Evolutionary conservation across 2,797 vertebrate species (phyloP), one percentile per base, ranked within the genome.

Genomic region (Poeciliopsis gracilis): DNA sequence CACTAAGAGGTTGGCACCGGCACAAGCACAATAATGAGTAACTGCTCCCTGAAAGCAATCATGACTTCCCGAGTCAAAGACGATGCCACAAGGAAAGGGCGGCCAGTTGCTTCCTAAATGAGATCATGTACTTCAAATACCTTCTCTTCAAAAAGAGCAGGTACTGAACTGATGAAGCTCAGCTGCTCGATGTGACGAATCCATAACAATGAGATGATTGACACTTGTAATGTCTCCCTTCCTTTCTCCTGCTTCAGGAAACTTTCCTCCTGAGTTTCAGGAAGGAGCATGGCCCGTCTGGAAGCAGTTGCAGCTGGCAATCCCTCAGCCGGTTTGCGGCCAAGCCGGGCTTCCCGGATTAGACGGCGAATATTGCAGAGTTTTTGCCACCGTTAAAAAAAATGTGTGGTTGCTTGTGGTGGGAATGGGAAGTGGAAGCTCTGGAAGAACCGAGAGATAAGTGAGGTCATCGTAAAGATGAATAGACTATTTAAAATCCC

Each of bases 41-140:
- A 91, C 91, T 83, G 80, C 87, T 92, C 88, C 90, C 91, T 91
- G 87, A 89, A 90, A 93, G 90, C 88, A 93, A 93, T 94, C 90
- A 91, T 45, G 79, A 78, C 78, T 79, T 80, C 83, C 83, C 76
- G 78, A 88, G 92, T 92, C 91, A 87, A 43, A 87, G 89, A 88
- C 87, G 91, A 94, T 89, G 92, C 86, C 88, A 87, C 84, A 72
- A 88, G 82, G 76, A 87, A 76, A 75, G 91, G 85, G 89, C 83
- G 77, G 73, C 77, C 23, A n/a, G 66, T 87, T 87, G 89, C 93
- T 91, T 91, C 91, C 86, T 76, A 80, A 92, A 92, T 91, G 88
- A 92, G 91, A 84, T 87, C 75, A 84, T 61, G 86, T 87, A 90
- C 92, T 93, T 95, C 92, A 91, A 88, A 92, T 81, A 82, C 77